Evolutionary conservation across 1,140 invertebrate genomes (phyloP).

Genomic region (Drosophila leontia): DNA sequence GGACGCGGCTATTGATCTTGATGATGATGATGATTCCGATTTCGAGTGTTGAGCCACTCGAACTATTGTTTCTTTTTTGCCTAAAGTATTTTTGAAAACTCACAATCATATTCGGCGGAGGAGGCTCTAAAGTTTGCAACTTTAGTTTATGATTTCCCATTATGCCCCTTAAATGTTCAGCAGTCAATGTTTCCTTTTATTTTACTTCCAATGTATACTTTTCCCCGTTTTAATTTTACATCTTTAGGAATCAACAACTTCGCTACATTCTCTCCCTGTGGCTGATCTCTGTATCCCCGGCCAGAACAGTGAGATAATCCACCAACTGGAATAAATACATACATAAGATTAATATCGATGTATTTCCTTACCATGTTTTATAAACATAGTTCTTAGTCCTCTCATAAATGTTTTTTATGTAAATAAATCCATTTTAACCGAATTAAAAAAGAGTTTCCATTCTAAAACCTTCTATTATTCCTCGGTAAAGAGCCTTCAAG

Average conservation of each 20-base stretch:
- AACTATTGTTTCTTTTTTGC: not conserved
- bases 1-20: slow-evolving; percentile 58
- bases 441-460: not conserved
- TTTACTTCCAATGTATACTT: not conserved
- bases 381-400: slow-evolving; percentile 62
- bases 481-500: too few species aligned
- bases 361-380: slow-evolving; percentile 58
- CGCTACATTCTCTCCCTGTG: slow-evolving; percentile 68
- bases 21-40: slow-evolving; percentile 72
- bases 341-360: slow-evolving; percentile 31
- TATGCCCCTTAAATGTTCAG: not conserved
- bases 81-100: slow-evolving; percentile 12
- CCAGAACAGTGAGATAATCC: slow-evolving; percentile 47
- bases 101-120: not conserved
- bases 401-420: slow-evolving; percentile 52
- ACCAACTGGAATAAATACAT: slow-evolving; percentile 45
- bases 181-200: slow-evolving; percentile 11
- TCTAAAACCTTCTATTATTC: too few species aligned
- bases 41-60: slow-evolving; percentile 51
- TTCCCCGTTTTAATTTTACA: slow-evolving; percentile 33
- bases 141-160: slow-evolving; percentile 5
- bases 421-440: slow-evolving; percentile 67
- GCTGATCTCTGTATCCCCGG: slow-evolving; percentile 41
- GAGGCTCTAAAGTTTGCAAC: not conserved
- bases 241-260: slow-evolving; percentile 43